Evolutionary conservation across 2,113 vertebrate species (phyloP), one percentile per base, ranked within the genome.

Genomic region (Bubo scandiacus): DNA sequence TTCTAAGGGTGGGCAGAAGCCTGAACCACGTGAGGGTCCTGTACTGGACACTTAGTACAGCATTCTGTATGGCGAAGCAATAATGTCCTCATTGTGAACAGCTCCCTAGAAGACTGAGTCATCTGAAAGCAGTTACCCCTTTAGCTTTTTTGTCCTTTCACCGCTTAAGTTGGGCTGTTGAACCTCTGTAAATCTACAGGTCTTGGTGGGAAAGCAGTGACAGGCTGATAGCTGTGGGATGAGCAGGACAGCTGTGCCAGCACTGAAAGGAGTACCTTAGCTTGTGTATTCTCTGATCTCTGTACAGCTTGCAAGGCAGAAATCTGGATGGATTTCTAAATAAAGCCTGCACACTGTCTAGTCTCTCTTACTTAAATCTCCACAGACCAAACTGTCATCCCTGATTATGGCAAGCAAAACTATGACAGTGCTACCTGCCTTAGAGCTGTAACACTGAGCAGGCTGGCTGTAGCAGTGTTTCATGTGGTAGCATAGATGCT

Each of bases 291-390:
- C 54, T 77, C 66, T 87, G 84, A 85, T 93, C 5, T 26, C 70
- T 91, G 66, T 68, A 57, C 54, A 65, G 84, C 70, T 93, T 93
- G 78, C 81, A 65, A 91, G 70, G 87, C 96, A 90, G 85, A 90
- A 95, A 82, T 91, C 57, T 51, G 62, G 58, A 62, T 88, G 71
- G 85, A 85, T 93, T 95, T 96, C 89, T 91, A 92, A 95, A 94
- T 91, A 90, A 96, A 96, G 78, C 78, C 70, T 65, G 54, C 38
- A 12, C 25, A 4, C 58, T 83, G 80, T 91, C 66, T 94, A n/a
- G 43, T 80, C 27, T 91, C 63, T 40, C 84, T 85, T 79, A 65
- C 61, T 93, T 82, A 91, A 94, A 40, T 81, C 78, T 97, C 78
- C 73, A 45, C 61, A 75, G 94, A 94, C 87, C 66, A 61, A 95